Evolutionary conservation across 2,888 invertebrate genomes (phyloP).

Genomic region (Nipponacmea schrenckii): DNA sequence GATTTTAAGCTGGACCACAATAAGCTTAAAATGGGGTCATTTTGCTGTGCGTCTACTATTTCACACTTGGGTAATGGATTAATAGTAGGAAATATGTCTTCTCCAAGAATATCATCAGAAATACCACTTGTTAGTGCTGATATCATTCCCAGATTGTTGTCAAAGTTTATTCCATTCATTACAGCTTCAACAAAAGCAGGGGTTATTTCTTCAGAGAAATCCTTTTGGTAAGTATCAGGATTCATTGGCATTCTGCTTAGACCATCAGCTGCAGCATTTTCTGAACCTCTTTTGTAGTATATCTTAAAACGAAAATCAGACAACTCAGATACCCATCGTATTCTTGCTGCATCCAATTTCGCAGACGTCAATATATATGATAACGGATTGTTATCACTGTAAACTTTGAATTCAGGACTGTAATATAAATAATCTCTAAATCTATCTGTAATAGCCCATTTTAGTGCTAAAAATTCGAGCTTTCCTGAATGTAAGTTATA

Average conservation of each 20-base stretch:
- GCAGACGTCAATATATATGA: constrained; percentile 16
- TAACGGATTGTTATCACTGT: constrained; percentile 21
- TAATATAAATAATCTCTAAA: constrained; percentile 23
- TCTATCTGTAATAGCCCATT: constrained; percentile 23
- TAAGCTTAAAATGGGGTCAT: constrained; percentile 29
- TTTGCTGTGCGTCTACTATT: constrained; percentile 25
- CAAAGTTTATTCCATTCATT: too few relatives aligned
- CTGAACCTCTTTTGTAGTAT: constrained; percentile 25
- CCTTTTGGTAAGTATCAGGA: not conserved
- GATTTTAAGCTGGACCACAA: too few relatives aligned
- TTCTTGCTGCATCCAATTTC: constrained; percentile 27
- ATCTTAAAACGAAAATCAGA: constrained; percentile 26
- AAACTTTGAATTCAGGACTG: constrained; percentile 13
- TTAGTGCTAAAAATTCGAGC: constrained; percentile 23
- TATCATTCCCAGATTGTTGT: not conserved
- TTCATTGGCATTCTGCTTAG: constrained; percentile 24
- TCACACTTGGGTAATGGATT: too few relatives aligned
- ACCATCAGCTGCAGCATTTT: constrained; percentile 30
- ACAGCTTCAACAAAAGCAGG: too few relatives aligned
- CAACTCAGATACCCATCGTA: constrained; percentile 23
- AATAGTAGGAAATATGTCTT: too few relatives aligned
- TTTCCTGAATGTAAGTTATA: constrained; percentile 23
- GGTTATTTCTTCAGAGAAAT: not conserved
- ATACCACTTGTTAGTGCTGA: not conserved
- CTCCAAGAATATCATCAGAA: not conserved